Evolutionary conservation across 2,888 invertebrate species (phyloP), one percentile per base, ranked within the genome.

Genomic region (Pteria penguin): DNA sequence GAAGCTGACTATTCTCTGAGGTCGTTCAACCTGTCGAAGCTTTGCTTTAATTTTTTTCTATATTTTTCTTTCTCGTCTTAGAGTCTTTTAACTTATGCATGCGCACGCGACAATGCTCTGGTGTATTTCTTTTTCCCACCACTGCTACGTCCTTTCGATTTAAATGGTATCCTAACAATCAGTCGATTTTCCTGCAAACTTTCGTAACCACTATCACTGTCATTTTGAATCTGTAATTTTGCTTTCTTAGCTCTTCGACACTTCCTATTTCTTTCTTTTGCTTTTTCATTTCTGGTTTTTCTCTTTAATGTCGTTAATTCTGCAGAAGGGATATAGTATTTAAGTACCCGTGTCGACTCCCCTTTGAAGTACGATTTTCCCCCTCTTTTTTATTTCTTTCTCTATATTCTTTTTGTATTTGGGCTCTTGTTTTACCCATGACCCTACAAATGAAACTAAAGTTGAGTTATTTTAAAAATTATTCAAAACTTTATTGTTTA

Each of bases 211-310:
- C n/a, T 55, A 14, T 22, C 5, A 55, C 55, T 18, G 4, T 55
- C 55, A 14, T 55, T 18, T 55, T 8, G 14, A 55, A 55, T 55
- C n/a, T n/a, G n/a, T n/a, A n/a, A n/a, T 55, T 55, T 55, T 8
- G n/a, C 55, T 55, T 55, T 55, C n/a, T 55, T 55, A 5, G 22
- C 14, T 55, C 14, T 18, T 5, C n/a, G 22, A 14, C 4, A 18
- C 26, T 55, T 55, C 55, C n/a, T 22, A 55, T n/a, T n/a, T n/a
- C n/a, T n/a, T n/a, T n/a, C n/a, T 55, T 55, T 55, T 55, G 55
- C 55, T 55, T 14, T 18, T 55, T 5, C 55, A 55, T 55, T 55
- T 55, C 55, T 55, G 22, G 5, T 18, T 55, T 55, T 55, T 18
- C 55, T 55, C 26, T 55, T 18, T 18, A 5, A 5, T 55, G 5